phyloP scores from a whole-genome alignment of 2,797 vertebrate genomes.

The Ctenopoma kingsleyae region DNA sequence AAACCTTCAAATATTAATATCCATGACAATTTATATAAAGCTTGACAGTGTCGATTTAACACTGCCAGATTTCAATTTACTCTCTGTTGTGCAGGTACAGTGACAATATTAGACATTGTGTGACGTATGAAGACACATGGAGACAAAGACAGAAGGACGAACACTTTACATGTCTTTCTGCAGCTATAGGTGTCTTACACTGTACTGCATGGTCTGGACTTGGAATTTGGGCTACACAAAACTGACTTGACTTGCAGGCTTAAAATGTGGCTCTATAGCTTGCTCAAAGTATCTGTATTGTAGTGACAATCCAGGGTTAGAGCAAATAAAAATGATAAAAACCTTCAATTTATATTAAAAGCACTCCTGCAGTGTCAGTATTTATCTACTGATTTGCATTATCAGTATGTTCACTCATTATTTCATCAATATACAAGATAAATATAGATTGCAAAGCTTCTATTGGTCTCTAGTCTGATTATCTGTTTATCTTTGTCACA shows the following conservation, averaged over 20 bases:
- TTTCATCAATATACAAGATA: not conserved
- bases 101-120: not conserved
- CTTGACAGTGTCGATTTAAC: not conserved
- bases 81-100: not conserved
- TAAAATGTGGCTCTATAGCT: not conserved
- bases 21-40: not conserved
- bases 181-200: not conserved
- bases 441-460: not conserved
- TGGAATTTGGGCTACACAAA: not conserved
- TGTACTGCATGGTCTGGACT: no score
- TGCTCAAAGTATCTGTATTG: not conserved
- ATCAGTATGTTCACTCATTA: not conserved
- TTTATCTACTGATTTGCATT: not conserved
- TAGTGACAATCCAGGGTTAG: not conserved
- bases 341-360: not conserved
- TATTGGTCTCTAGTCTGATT: not conserved
- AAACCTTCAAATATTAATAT: slow-evolving; percentile 14
- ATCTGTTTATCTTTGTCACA: not conserved
- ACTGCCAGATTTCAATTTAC: not conserved
- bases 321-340: not conserved
- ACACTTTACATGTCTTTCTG: not conserved
- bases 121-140: not conserved
- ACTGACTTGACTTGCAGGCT: not conserved
- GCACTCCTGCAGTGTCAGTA: not conserved
- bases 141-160: not conserved